Conservation (phyloP, 1,140 invertebrate species). For the Eufriesea mexicana region DNA sequence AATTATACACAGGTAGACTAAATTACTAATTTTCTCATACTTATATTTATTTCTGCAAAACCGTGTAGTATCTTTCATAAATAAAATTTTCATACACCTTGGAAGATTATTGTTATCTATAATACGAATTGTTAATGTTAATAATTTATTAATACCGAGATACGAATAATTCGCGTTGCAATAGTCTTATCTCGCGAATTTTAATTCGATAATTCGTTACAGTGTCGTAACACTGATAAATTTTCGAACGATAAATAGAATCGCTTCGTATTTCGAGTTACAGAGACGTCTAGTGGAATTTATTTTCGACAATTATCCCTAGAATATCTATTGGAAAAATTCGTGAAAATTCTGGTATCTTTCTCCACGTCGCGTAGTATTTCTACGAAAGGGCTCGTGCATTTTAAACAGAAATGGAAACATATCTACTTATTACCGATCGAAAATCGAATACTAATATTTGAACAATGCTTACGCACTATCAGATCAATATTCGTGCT, state of each 20-base stretch:
- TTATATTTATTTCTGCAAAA: too few species aligned
- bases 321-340: background rate
- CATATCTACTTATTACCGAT: constrained; percentile 20
- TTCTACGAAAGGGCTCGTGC: background rate
- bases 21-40: too few species aligned
- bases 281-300: background rate
- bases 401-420: constrained; percentile 20
- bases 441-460: constrained; percentile 41
- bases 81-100: too few species aligned
- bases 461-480: constrained; percentile 48
- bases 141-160: too few species aligned
- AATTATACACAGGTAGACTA: too few species aligned
- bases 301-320: background rate
- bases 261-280: constrained; percentile 5
- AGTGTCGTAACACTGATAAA: background rate
- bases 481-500: constrained; percentile 34
- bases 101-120: too few species aligned
- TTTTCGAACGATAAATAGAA: constrained; percentile 13
- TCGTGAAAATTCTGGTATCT: background rate
- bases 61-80: too few species aligned
- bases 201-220: too few species aligned
- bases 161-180: too few species aligned
- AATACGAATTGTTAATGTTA: too few species aligned
- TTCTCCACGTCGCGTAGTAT: background rate
- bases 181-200: too few species aligned